Evolutionary conservation across 2,888 invertebrate species (phyloP), one percentile per base, ranked within the genome.

Genomic region (Eretmocerus hayati): DNA sequence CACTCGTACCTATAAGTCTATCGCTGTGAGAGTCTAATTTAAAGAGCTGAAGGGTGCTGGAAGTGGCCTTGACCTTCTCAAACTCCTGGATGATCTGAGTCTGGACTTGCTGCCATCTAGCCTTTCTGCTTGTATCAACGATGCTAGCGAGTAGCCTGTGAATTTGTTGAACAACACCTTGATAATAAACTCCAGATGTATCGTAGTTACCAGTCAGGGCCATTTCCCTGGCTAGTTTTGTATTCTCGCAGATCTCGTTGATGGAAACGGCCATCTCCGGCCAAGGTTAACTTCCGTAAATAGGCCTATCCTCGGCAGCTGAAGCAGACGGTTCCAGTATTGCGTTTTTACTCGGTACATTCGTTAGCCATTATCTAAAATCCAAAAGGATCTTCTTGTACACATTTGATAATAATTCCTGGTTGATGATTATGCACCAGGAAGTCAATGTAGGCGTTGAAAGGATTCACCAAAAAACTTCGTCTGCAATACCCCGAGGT

Each of bases 141-240:
- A 90, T 87, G 44, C 85, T 84, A 23, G 81, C 78, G 37, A 95
- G 78, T 52, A 93, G 78, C 62, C 87, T 81, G 62, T 89, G 87
- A 61, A 97, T 85, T 79, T 93, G 90, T 71, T 92, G 90, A 50
- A 95, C 81, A 9, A 90, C 87, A 44, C 91, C 90, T 71, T 94
- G 90, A 70, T 94, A 95, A 73, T 93, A 94, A 50, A 94, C 89
- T 58, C 87, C 81, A 20, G 96, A 89, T 55, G 90, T 88, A 66
- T 96, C 95, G 69, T 97, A 97, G 74, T 94, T 92, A 19, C 96
- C 95, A 69, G 90, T 84, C 64, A 96, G 76, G 54, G 93, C 90
- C 85, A 89, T 90, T 77, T 97, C 95, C 65, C 96, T 80, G 49
- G 93, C 96, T 73, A 93, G 75, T 74, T 90, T 92, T 52, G 93